phyloP scores from a whole-genome alignment of 2,797 vertebrate genomes.

The Urocyon cinereoargenteus region DNA sequence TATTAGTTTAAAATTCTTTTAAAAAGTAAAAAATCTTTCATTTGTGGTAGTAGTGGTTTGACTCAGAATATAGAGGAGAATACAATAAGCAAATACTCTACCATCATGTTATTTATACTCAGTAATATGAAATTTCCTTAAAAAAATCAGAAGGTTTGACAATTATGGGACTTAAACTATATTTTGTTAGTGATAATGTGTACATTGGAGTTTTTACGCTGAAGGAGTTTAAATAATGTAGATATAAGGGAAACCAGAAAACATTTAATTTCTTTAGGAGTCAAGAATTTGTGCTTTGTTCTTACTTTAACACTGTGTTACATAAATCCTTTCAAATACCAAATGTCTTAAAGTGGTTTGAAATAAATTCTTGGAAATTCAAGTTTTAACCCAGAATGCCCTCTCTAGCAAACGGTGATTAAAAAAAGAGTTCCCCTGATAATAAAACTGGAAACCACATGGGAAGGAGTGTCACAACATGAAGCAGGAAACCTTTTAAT shows the following conservation, averaged over 20 bases:
- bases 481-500: slow-evolving; percentile 21
- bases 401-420: background rate
- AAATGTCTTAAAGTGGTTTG: slow-evolving; percentile 46
- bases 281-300: background rate
- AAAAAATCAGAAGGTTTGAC: slow-evolving; percentile 64
- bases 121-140: background rate
- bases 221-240: background rate
- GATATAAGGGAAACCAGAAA: background rate
- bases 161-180: background rate
- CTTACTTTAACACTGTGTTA: slow-evolving; percentile 32
- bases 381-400: slow-evolving; percentile 26
- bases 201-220: background rate
- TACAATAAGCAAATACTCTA: background rate
- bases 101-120: slow-evolving; percentile 56
- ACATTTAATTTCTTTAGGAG: slow-evolving; percentile 13
- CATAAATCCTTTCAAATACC: background rate
- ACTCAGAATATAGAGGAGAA: background rate
- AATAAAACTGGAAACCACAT: background rate
- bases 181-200: background rate
- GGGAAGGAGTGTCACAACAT: slow-evolving; percentile 21
- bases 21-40: background rate
- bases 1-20: background rate
- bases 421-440: background rate
- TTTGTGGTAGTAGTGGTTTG: slow-evolving; percentile 1
- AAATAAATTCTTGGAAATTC: slow-evolving; percentile 24